Conservation (phyloP, 2,113 vertebrate species). For the Gorsachius goisagi region DNA sequence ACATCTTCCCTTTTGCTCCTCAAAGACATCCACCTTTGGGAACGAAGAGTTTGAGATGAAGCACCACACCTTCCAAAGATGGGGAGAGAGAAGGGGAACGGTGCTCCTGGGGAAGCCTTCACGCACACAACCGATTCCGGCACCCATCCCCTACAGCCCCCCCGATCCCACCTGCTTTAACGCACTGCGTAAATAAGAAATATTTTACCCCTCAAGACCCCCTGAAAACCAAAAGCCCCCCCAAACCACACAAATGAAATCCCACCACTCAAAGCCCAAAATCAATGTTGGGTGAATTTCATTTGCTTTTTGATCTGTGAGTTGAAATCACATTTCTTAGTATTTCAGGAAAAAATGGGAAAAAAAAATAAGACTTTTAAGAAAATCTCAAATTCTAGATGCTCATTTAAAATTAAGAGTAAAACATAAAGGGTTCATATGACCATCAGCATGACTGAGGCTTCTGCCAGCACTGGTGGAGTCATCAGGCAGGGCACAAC, state of each 20-base stretch:
- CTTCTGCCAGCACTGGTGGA: background rate
- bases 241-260: background rate
- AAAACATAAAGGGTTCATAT: background rate
- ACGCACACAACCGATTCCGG: background rate
- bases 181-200: background rate
- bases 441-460: rapidly evolving
- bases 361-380: background rate
- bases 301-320: background rate
- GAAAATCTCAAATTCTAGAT: background rate
- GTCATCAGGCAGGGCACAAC: background rate
- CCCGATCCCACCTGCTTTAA: background rate
- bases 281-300: background rate
- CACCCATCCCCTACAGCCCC: background rate
- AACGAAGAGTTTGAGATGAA: background rate
- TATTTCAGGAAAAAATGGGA: background rate
- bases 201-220: background rate
- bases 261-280: background rate
- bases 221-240: background rate
- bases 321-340: background rate
- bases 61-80: background rate
- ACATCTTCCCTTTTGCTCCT: background rate
- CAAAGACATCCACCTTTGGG: background rate
- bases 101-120: background rate
- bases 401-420: background rate
- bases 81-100: background rate